Percentiles rank a stretch among this genome's conserved stretches.
These are phyloP conservation scores for Diorhabda carinulata DNA, from an alignment of 1,140 invertebrate genomes.

Conservation along the genomic window DNA sequence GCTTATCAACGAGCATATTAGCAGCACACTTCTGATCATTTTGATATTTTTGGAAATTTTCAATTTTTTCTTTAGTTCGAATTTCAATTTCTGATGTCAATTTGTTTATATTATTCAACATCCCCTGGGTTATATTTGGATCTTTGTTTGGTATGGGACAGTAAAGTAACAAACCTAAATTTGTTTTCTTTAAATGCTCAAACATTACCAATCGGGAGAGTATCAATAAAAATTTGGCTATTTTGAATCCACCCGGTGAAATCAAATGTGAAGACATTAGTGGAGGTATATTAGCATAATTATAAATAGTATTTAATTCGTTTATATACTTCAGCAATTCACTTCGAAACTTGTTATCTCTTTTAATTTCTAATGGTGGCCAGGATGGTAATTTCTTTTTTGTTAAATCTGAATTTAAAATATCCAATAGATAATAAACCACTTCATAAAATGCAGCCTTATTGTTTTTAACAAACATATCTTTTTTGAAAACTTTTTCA, in stretches of 20 bases:
- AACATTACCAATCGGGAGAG: slow-evolving; percentile 36
- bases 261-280: slow-evolving; percentile 40
- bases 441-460: slow-evolving; percentile 41
- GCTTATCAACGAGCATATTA: slow-evolving; percentile 13
- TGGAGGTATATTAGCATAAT: slow-evolving; percentile 33
- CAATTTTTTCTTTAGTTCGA: slow-evolving; percentile 10
- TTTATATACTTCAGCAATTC: slow-evolving; percentile 38
- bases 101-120: slow-evolving; percentile 24
- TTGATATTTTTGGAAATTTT: slow-evolving; percentile 21
- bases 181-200: slow-evolving; percentile 26
- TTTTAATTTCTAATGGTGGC: slow-evolving; percentile 33
- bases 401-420: slow-evolving; percentile 32
- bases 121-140: slow-evolving; percentile 17
- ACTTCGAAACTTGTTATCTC: slow-evolving; percentile 37
- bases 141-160: slow-evolving; percentile 21
- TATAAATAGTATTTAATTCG: slow-evolving; percentile 35
- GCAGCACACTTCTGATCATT: slow-evolving; percentile 17
- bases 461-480: slow-evolving; percentile 45
- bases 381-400: slow-evolving; percentile 36
- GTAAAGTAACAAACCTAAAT: not conserved
- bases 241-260: slow-evolving; percentile 37
- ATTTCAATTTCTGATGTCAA: slow-evolving; percentile 20
- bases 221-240: slow-evolving; percentile 39
- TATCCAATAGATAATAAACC: slow-evolving; percentile 36
- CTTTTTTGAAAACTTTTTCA: slow-evolving; percentile 32